Evolutionary conservation across 2,888 invertebrate species (phyloP).

Genomic region (Brachycybe producta): DNA sequence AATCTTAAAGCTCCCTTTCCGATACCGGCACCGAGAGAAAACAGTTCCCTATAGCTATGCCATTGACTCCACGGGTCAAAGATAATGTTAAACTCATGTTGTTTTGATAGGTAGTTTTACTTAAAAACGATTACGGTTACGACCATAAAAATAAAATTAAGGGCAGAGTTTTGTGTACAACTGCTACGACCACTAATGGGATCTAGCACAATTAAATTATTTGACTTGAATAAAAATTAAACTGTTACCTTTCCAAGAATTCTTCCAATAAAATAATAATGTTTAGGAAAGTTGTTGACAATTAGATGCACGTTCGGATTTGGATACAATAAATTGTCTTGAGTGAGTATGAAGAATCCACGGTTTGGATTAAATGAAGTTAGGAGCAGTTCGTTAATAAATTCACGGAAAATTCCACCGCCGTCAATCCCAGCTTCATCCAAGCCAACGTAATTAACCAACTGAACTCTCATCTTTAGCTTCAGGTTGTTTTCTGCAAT

Average conservation of each 20-base stretch:
- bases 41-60: too few relatives aligned
- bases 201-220: background rate
- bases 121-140: too few relatives aligned
- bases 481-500: constrained; percentile 69
- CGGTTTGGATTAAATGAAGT: constrained; percentile 93
- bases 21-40: too few relatives aligned
- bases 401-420: constrained; percentile 91
- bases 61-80: too few relatives aligned
- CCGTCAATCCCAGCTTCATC: constrained; percentile 97
- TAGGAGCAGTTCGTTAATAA: constrained; percentile 81
- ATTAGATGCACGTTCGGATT: constrained; percentile 82
- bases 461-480: constrained; percentile 69
- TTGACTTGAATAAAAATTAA: background rate
- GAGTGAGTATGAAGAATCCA: constrained; percentile 78
- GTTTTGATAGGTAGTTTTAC: too few relatives aligned
- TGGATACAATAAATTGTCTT: constrained; percentile 87
- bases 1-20: too few relatives aligned
- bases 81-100: too few relatives aligned
- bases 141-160: too few relatives aligned
- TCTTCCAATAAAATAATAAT: constrained; percentile 88
- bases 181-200: background rate
- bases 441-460: constrained; percentile 77
- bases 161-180: too few relatives aligned
- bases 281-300: constrained; percentile 71
- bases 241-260: constrained; percentile 69